Evolutionary conservation across 2,113 vertebrate species (phyloP), one percentile per base, ranked within the genome.

Genomic region (Condylura cristata): DNA sequence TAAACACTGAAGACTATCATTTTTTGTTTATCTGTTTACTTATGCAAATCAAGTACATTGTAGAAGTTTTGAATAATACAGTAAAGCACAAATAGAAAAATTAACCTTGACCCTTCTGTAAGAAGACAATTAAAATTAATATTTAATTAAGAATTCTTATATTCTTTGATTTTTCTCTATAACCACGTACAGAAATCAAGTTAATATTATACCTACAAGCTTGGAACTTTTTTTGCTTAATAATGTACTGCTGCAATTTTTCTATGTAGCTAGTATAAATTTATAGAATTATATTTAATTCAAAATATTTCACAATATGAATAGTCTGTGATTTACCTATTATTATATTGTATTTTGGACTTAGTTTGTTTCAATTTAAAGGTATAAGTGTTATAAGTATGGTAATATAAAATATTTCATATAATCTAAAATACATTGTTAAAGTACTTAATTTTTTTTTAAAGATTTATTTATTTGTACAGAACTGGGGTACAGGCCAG

Each of bases 341-440:
- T 20, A 87, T 53, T 93, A 53, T 46, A 2, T 61, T 95, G 70
- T 56, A n/a, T 86, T 5, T 80, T 80, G n/a, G 12, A 80, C 37
- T 56, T 79, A 79, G 26, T 60, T 89, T 91, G 3, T 72, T 91
- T 95, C 3, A 0, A 63, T 86, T 91, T 24, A 92, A 85, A 83
- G 37, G 60, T 9, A 70, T 75, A 51, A 75, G 51, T 53, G 1
- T 65, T 87, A 94, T 34, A 74, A 68, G 74, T 60, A 88, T 75
- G 37, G 71, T 34, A 65, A 93, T 61, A 56, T 89, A 53, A 93
- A 85, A 87, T 76, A 91, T 74, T 61, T 44, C 34, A 85, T 6
- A 60, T 17, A 17, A 51, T 17, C 14, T 51, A 51, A 51, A 51
- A 51, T 51, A 51, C 2, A 5, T 51, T 51, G 13, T 51, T 51